Conservation (phyloP, 2,797 vertebrate genomes). For the Microctenopoma steveboyesi region DNA sequence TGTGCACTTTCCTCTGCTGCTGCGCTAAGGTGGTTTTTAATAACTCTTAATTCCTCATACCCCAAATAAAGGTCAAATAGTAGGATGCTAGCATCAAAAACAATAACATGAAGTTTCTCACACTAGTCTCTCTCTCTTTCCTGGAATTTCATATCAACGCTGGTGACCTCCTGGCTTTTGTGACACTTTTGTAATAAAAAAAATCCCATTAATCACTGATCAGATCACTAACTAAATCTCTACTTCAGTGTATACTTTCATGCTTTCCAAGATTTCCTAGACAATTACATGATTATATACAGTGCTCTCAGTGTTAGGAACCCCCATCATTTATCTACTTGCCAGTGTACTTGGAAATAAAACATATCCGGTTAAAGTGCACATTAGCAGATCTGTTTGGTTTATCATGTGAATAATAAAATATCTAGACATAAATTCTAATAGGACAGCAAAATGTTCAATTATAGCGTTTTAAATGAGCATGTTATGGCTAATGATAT, state of each 20-base stretch:
- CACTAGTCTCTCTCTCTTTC: background rate
- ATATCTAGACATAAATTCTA: too few species aligned
- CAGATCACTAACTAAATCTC: conserved; percentile 3
- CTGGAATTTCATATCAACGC: conserved; percentile 19
- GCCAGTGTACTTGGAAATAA: background rate
- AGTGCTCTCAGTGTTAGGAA: background rate
- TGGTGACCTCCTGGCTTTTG: conserved; percentile 10
- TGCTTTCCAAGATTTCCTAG: background rate
- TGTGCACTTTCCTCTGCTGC: conserved; percentile 1
- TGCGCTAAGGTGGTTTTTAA: conserved; percentile 29
- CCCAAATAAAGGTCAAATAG: conserved; percentile 44
- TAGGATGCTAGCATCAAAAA: conserved; percentile 28
- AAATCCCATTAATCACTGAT: conserved; percentile 14
- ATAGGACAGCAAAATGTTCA: too few species aligned
- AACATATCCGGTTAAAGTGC: too few species aligned
- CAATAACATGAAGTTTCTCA: conserved; percentile 30
- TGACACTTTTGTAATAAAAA: conserved; percentile 15
- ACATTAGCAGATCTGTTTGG: too few species aligned
- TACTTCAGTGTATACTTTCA: background rate
- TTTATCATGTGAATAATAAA: too few species aligned
- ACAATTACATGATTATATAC: background rate
- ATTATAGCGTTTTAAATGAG: too few species aligned
- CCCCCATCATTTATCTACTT: background rate
- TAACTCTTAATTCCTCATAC: conserved; percentile 43
- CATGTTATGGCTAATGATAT: too few species aligned